Conservation (phyloP, 2,113 vertebrate genomes). For the Ceratotherium simum region DNA sequence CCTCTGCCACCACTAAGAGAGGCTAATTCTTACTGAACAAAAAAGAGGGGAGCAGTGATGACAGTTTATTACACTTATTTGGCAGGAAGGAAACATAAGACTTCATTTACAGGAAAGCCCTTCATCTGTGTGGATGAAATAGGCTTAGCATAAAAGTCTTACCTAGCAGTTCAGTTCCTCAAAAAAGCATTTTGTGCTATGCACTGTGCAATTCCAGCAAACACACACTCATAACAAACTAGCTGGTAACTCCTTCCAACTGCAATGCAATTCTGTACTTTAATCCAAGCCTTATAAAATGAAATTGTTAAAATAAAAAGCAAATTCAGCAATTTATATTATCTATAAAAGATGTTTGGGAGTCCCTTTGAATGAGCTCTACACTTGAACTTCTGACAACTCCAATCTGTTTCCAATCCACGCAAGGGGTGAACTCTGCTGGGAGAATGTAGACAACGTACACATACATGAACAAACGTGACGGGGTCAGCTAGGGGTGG, state of each 20-base stretch:
- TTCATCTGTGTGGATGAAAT: not conserved
- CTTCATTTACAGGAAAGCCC: not conserved
- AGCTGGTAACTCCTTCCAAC: slow-evolving; percentile 34
- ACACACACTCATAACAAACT: not conserved
- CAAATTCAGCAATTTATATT: slow-evolving; percentile 56
- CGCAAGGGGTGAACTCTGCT: not conserved
- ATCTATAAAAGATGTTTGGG: slow-evolving; percentile 54
- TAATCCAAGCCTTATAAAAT: slow-evolving; percentile 40
- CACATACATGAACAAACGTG: not conserved
- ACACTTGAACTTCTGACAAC: not conserved
- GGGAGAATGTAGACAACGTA: not conserved
- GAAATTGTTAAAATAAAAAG: slow-evolving; percentile 39
- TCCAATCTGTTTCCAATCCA: slow-evolving; percentile 20
- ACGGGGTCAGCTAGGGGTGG: not conserved
- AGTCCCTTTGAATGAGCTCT: slow-evolving; percentile 21
- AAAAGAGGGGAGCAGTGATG: not conserved
- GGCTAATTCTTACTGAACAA: not conserved
- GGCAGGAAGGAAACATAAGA: not conserved
- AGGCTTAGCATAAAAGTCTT: slow-evolving; percentile 4
- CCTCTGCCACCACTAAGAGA: not conserved
- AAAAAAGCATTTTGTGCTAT: not conserved
- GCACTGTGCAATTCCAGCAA: not conserved
- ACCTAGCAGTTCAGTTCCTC: slow-evolving; percentile 9
- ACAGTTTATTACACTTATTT: not conserved
- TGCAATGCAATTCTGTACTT: slow-evolving; percentile 50